phyloP scores from a whole-genome alignment of 2,797 vertebrate species.

The Coregonus sp. region DNA sequence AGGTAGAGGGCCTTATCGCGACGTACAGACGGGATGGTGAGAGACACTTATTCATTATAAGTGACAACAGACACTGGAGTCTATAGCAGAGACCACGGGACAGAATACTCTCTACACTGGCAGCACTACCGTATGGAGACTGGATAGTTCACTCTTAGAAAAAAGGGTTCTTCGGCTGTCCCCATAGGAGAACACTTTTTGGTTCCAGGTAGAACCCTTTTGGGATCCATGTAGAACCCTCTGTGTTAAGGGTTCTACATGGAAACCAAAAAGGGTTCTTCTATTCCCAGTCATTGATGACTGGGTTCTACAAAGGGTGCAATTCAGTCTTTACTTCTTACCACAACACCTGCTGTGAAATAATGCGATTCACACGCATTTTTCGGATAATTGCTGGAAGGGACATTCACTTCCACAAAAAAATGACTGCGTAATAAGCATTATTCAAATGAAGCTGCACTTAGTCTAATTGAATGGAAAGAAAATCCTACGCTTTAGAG shows the following conservation, averaged over 20 bases:
- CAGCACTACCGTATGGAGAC: no score
- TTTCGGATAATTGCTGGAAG: neutral
- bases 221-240: no score
- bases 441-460: slow-evolving; percentile 19
- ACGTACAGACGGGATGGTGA: slow-evolving; percentile 72
- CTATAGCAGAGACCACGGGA: slow-evolving; percentile 32
- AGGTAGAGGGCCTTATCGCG: slow-evolving; percentile 74
- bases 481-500: slow-evolving; percentile 14
- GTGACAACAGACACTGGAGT: slow-evolving; percentile 64
- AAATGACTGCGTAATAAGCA: neutral
- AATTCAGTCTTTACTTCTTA: neutral
- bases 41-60: slow-evolving; percentile 76
- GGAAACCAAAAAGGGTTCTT: no score
- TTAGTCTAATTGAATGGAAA: slow-evolving; percentile 8
- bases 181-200: no score
- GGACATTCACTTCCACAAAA: neutral
- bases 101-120: neutral
- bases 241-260: no score
- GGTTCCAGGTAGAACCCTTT: no score
- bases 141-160: no score
- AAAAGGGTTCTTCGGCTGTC: no score
- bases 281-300: no score
- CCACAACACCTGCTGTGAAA: neutral
- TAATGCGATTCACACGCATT: neutral
- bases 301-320: no score